Percentiles rank a stretch among this genome's conserved stretches.
These are phyloP conservation scores for Daphoenositta chrysoptera DNA, from an alignment of 2,113 vertebrate genomes.

Conservation along the genomic window DNA sequence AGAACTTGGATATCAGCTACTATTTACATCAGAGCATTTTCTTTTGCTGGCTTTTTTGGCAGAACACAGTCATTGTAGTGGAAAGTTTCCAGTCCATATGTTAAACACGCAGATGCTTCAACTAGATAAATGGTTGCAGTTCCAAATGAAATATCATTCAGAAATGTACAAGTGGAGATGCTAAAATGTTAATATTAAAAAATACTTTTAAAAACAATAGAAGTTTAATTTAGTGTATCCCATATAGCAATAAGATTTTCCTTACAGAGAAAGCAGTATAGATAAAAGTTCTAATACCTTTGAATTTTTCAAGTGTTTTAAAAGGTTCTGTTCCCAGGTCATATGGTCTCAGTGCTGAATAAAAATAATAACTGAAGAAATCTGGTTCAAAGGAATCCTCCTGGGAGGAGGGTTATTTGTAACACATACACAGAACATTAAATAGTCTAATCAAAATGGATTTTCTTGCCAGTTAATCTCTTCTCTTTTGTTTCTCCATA, in stretches of 20 bases:
- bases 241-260: neutral
- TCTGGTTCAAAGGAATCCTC: neutral
- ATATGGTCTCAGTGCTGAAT: constrained; percentile 3
- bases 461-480: constrained; percentile 66
- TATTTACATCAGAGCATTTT: neutral
- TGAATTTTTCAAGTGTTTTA: neutral
- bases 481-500: constrained; percentile 57
- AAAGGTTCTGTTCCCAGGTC: neutral
- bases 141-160: constrained; percentile 11
- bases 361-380: constrained; percentile 60
- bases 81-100: constrained; percentile 52
- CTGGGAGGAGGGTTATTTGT: constrained; percentile 47
- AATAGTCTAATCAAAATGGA: constrained; percentile 62
- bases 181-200: neutral
- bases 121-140: constrained; percentile 9
- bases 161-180: neutral
- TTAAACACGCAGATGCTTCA: constrained; percentile 10
- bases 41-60: constrained; percentile 44
- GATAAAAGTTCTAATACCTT: neutral
- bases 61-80: neutral
- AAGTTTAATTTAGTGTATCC: neutral
- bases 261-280: neutral
- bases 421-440: constrained; percentile 15
- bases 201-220: neutral
- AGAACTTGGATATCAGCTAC: constrained; percentile 9